Evolutionary conservation across 2,888 invertebrate species (phyloP).

Genomic region (Ommatoiulus sabulosus): DNA sequence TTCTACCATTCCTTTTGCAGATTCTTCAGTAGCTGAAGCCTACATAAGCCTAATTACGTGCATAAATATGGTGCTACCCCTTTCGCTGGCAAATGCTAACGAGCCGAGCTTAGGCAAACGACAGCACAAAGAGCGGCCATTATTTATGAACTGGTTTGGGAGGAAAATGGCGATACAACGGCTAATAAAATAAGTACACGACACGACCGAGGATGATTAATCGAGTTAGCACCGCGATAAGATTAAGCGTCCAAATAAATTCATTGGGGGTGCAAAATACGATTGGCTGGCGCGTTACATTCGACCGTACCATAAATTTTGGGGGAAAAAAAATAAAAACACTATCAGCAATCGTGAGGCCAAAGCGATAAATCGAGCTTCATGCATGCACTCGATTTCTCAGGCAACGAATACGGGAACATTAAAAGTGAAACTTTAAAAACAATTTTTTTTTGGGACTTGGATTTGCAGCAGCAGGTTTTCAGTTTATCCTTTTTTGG

Average conservation of each 20-base stretch:
- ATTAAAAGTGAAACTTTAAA: too few relatives aligned
- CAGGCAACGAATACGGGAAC: too few relatives aligned
- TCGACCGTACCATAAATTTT: neutral
- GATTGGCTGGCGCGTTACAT: neutral
- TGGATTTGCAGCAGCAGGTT: neutral
- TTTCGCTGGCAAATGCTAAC: constrained; percentile 21
- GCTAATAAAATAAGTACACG: neutral
- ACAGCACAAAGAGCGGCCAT: neutral
- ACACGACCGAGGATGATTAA: neutral
- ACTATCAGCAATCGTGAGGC: neutral
- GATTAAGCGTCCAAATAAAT: neutral
- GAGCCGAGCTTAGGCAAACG: constrained; percentile 15
- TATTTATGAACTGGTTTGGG: neutral
- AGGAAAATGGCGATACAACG: neutral
- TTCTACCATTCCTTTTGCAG: neutral
- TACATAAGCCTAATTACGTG: neutral
- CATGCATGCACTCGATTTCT: too few relatives aligned
- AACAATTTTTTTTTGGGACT: neutral
- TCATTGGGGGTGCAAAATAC: neutral
- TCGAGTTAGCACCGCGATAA: constrained; percentile 10
- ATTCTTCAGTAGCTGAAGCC: neutral
- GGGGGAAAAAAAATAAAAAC: neutral
- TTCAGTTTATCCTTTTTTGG: neutral
- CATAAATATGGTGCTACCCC: neutral
- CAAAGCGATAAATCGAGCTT: neutral